Percentiles rank a stretch among this genome's conserved stretches.
These are phyloP conservation scores for Alloplasta piceator DNA, from an alignment of 2,888 invertebrate genomes.

Conservation along the genomic window DNA sequence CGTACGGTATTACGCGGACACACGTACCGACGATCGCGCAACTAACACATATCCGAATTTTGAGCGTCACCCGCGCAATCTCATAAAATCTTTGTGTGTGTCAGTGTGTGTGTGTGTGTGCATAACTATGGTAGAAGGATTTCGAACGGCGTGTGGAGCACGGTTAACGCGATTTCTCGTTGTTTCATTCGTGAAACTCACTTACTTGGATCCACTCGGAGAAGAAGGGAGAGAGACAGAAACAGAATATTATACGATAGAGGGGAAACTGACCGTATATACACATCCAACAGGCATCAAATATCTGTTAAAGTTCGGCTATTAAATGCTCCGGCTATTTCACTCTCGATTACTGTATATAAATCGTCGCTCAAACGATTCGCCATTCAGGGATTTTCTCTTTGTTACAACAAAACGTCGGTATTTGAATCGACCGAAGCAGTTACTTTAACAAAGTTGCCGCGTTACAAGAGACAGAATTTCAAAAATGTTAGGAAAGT, in stretches of 20 bases:
- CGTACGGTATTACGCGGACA: slow-evolving; percentile 56
- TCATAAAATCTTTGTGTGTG: slow-evolving; percentile 56
- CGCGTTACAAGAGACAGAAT: not conserved
- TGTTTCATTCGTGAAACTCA: slow-evolving; percentile 32
- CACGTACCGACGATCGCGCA: not conserved
- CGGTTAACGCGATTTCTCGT: slow-evolving; percentile 46
- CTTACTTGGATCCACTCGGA: slow-evolving; percentile 24
- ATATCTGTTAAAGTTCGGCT: slow-evolving; percentile 47
- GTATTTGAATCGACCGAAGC: not conserved
- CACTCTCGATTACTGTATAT: slow-evolving; percentile 26
- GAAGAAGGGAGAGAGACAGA: slow-evolving; percentile 27
- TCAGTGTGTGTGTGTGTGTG: too few relatives aligned
- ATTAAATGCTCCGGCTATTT: slow-evolving; percentile 47
- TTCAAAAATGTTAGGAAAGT: not conserved
- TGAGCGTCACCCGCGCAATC: slow-evolving; percentile 60
- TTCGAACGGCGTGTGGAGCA: slow-evolving; percentile 9
- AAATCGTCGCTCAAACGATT: slow-evolving; percentile 45
- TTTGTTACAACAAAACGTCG: not conserved
- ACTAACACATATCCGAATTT: slow-evolving; percentile 15
- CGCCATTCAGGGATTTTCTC: slow-evolving; percentile 15
- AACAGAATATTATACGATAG: not conserved
- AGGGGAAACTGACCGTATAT: not conserved
- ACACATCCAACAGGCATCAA: not conserved
- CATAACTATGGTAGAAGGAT: slow-evolving; percentile 13
- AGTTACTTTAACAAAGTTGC: not conserved